Evolutionary conservation across 1,140 invertebrate species (phyloP).

Genomic region (Luehdorfia chinensis): DNA sequence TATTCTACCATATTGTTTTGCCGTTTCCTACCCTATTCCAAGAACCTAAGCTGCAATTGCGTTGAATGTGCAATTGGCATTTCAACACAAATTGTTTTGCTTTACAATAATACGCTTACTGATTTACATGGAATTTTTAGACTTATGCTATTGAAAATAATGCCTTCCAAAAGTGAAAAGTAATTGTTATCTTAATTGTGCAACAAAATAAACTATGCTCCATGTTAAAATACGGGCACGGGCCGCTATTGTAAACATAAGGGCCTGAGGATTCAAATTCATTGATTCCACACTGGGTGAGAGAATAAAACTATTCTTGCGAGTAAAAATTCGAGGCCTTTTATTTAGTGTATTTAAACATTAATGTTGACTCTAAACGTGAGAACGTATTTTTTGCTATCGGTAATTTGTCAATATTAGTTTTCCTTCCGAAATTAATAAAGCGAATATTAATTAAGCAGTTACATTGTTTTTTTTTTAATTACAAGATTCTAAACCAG

Average conservation of each 20-base stretch:
- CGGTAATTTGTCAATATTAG: too few species aligned
- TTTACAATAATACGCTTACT: too few species aligned
- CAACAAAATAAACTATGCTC: slow-evolving; percentile 28
- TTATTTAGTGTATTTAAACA: neutral
- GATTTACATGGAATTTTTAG: too few species aligned
- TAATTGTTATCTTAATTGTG: slow-evolving; percentile 20
- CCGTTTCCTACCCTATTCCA: slow-evolving; percentile 7
- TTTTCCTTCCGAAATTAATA: too few species aligned
- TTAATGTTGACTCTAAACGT: neutral
- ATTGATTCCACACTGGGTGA: neutral
- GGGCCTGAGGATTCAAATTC: neutral
- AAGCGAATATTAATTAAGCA: too few species aligned
- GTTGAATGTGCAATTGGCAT: too few species aligned
- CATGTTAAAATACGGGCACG: slow-evolving; percentile 16
- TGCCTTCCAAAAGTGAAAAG: neutral
- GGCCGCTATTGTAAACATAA: slow-evolving; percentile 23
- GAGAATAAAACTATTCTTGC: slow-evolving; percentile 1
- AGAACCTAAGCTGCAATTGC: too few species aligned
- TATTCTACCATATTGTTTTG: neutral
- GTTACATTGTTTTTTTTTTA: too few species aligned
- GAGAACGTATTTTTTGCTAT: too few species aligned
- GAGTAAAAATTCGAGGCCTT: too few species aligned
- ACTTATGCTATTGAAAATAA: neutral
- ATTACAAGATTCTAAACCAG: too few species aligned
- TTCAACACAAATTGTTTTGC: too few species aligned